Conservation (phyloP, 1,140 invertebrate genomes). For the Vanessa atalanta region DNA sequence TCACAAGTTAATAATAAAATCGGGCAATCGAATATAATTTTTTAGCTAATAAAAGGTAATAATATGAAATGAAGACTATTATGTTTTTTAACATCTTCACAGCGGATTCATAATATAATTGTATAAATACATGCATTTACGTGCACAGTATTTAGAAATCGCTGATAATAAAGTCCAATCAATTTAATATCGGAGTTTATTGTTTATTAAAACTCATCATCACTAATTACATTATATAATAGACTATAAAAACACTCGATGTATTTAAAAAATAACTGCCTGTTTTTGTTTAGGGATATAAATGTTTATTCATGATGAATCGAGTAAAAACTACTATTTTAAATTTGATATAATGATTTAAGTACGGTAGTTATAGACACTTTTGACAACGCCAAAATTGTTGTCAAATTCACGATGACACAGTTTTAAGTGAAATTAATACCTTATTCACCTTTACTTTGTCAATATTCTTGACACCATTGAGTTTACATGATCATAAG, state of each 20-base stretch:
- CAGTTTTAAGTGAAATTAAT: no score
- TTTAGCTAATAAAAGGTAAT: background rate
- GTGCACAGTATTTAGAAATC: slow-evolving; percentile 21
- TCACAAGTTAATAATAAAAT: background rate
- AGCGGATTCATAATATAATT: slow-evolving; percentile 21
- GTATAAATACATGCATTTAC: slow-evolving; percentile 11
- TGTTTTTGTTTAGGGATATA: no score
- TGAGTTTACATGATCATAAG: no score
- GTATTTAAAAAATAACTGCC: no score
- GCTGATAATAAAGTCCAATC: slow-evolving; percentile 7
- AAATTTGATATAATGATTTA: no score
- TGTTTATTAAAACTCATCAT: slow-evolving; percentile 3
- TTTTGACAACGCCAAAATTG: no score
- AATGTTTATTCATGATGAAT: no score
- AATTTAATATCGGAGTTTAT: slow-evolving; percentile 12
- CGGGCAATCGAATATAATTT: background rate
- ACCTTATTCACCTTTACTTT: no score
- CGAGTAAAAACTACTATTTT: no score
- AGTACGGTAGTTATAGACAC: no score
- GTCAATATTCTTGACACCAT: no score
- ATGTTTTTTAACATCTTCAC: slow-evolving; percentile 6
- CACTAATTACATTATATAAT: background rate
- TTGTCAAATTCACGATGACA: no score
- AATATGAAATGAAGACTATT: slow-evolving; percentile 7
- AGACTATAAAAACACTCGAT: background rate